Conservation (phyloP, 1,140 invertebrate genomes). For the Pinna nobilis region DNA sequence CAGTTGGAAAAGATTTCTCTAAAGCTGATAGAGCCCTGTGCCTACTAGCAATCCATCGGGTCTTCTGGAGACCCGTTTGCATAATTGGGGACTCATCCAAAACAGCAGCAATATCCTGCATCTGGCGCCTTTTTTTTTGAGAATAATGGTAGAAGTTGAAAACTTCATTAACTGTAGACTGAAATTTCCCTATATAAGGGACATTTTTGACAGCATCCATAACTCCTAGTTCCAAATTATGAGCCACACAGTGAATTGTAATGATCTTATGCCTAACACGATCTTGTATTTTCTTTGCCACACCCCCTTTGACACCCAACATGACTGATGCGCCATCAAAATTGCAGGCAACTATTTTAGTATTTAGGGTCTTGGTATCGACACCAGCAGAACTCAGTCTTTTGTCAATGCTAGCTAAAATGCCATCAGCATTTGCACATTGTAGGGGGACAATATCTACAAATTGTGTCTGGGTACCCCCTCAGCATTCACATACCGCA, state of each 20-base stretch:
- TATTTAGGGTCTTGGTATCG: too few species aligned
- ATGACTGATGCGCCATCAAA: constrained; percentile 11
- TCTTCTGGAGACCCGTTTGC: too few species aligned
- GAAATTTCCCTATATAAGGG: background rate
- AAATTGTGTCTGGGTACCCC: background rate
- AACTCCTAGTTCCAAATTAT: background rate
- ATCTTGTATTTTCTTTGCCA: background rate
- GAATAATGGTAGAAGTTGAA: constrained; percentile 4
- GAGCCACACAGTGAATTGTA: constrained; percentile 8
- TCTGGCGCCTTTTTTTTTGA: background rate
- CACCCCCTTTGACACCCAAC: background rate
- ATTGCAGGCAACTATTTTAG: too few species aligned
- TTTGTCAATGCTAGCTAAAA: too few species aligned
- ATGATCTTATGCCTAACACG: background rate
- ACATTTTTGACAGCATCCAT: background rate
- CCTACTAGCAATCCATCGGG: too few species aligned
- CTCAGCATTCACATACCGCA: too few species aligned
- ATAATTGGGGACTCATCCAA: too few species aligned
- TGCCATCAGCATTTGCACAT: constrained; percentile 4
- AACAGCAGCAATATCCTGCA: background rate
- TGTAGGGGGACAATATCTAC: background rate
- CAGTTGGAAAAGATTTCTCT: too few species aligned
- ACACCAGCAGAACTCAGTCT: too few species aligned
- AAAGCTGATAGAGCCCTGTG: too few species aligned
- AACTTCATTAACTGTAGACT: background rate